Evolutionary conservation across 2,113 vertebrate species (phyloP).

Genomic region (Pristiophorus japonicus): DNA sequence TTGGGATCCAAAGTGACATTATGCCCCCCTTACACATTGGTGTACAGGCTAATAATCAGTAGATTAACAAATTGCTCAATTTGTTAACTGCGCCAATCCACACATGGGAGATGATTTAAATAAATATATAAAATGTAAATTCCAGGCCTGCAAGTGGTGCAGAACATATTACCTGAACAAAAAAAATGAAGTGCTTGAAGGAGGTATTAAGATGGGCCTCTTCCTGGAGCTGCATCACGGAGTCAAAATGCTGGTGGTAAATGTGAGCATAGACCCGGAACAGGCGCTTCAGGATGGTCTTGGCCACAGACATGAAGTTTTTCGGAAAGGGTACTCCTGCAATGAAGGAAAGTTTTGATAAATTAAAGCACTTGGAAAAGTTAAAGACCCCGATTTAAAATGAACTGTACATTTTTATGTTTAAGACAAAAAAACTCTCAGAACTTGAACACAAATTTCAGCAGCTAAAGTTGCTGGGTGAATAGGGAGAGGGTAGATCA

Average conservation of each 20-base stretch:
- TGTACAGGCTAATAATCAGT: background rate
- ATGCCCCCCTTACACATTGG: too few species aligned
- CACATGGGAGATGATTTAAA: background rate
- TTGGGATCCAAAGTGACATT: background rate
- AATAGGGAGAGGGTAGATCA: background rate
- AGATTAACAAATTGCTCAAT: background rate
- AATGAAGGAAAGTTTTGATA: background rate
- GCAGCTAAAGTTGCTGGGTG: background rate
- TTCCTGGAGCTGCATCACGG: constrained; percentile 91
- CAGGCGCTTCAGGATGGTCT: constrained; percentile 89
- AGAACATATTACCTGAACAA: constrained; percentile 75
- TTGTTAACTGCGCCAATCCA: background rate
- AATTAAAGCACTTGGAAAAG: background rate
- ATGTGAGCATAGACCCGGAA: constrained; percentile 94
- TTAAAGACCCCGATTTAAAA: background rate
- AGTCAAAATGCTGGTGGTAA: constrained; percentile 95
- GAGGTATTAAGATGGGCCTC: constrained; percentile 96
- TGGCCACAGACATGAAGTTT: constrained; percentile 96
- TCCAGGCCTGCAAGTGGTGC: background rate
- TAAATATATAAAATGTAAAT: background rate
- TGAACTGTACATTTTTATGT: background rate
- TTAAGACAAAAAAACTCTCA: background rate
- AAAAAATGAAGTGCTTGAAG: constrained; percentile 98
- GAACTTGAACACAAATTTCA: background rate
- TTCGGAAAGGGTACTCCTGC: constrained; percentile 90